phyloP scores from a whole-genome alignment of 2,113 vertebrate species.

The Trematocara unimaculatum region DNA sequence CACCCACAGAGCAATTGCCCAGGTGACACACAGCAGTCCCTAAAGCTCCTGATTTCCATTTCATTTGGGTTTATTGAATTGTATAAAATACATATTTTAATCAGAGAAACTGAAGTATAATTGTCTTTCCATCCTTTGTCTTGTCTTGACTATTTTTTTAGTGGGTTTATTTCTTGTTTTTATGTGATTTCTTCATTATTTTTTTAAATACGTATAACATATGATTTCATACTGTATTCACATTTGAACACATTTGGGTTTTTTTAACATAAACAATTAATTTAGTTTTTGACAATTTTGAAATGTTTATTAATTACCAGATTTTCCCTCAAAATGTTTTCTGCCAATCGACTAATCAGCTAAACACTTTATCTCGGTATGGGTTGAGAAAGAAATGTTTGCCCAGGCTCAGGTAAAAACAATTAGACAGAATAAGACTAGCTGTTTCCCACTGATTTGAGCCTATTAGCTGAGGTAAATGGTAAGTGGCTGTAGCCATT shows the following conservation, averaged over 20 bases:
- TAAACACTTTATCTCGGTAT: background rate
- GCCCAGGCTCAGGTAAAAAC: background rate
- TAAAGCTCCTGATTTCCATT: background rate
- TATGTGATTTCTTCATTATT: background rate
- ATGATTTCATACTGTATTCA: background rate
- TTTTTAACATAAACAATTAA: background rate
- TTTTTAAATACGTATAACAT: background rate
- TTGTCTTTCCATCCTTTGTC: background rate
- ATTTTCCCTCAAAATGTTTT: background rate
- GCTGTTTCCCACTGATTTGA: background rate
- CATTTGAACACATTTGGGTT: background rate
- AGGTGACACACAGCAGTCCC: background rate
- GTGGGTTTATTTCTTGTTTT: background rate
- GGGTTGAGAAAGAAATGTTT: background rate
- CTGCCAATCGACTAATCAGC: background rate
- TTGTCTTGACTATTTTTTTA: background rate
- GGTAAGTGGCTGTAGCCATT: background rate
- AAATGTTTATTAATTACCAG: background rate
- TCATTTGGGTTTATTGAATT: background rate
- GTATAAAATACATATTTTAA: background rate
- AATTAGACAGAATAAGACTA: background rate
- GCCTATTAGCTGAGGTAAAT: background rate
- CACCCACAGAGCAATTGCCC: background rate
- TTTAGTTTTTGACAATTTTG: background rate
- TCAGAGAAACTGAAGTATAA: background rate